Evolutionary conservation across 1,140 invertebrate species (phyloP).

Genomic region (Musca vetustissima): DNA sequence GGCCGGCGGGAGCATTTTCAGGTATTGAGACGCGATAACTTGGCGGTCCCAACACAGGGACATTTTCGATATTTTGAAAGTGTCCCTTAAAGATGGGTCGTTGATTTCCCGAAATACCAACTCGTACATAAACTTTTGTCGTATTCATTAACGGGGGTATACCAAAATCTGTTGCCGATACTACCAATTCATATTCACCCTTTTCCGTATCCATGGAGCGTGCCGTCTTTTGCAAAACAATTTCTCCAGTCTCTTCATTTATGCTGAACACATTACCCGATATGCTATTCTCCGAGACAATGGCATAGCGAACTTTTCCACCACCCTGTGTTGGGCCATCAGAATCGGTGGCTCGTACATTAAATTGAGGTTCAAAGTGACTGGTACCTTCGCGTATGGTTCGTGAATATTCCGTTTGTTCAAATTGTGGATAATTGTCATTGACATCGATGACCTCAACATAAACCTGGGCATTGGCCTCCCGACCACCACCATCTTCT

Average conservation of each 20-base stretch:
- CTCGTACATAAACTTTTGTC: conserved; percentile 66
- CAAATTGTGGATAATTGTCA: conserved; percentile 81
- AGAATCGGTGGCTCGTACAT: conserved; percentile 69
- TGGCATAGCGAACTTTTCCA: conserved; percentile 66
- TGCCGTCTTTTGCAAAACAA: conserved; percentile 65
- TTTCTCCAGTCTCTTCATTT: conserved; percentile 69
- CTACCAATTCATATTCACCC: conserved; percentile 70
- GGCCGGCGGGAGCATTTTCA: conserved; percentile 70
- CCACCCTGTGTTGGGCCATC: conserved; percentile 72
- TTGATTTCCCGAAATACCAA: conserved; percentile 77
- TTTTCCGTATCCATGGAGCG: conserved; percentile 71
- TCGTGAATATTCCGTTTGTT: conserved; percentile 70
- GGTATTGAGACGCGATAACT: conserved; percentile 69
- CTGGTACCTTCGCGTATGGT: conserved; percentile 72
- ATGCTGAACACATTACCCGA: conserved; percentile 63
- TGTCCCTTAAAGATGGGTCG: conserved; percentile 74
- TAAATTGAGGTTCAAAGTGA: conserved; percentile 74
- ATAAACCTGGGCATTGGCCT: conserved; percentile 67
- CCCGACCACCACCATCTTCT: conserved; percentile 72
- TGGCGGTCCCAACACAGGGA: conserved; percentile 62
- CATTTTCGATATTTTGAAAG: conserved; percentile 61
- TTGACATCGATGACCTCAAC: conserved; percentile 78
- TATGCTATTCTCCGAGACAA: conserved; percentile 71
- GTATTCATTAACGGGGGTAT: conserved; percentile 67
- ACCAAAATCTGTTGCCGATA: conserved; percentile 71